Conservation (phyloP, 2,797 vertebrate species). For the Crenichthys baileyi region DNA sequence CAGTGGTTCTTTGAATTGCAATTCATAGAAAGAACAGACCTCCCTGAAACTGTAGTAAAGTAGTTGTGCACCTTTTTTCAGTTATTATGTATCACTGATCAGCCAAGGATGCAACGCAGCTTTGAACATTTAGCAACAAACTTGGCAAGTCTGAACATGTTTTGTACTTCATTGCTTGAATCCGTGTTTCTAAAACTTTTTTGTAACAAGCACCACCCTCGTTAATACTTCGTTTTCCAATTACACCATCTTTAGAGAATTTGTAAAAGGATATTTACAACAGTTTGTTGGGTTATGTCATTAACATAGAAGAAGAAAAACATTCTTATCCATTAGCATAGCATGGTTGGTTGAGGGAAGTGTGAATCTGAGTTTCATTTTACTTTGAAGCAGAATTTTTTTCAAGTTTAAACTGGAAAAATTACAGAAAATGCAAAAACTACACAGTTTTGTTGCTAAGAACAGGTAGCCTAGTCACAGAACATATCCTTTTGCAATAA, state of each 20-base stretch:
- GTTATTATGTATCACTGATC: not conserved
- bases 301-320: not conserved
- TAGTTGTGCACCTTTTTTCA: not conserved
- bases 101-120: not conserved
- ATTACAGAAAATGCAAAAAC: not conserved
- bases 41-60: slow-evolving; percentile 1
- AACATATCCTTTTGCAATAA: not conserved
- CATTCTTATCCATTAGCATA: not conserved
- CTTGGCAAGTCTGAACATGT: slow-evolving; percentile 1
- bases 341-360: not conserved
- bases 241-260: not conserved
- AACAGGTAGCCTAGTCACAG: not conserved
- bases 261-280: not conserved
- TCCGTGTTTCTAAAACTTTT: not conserved
- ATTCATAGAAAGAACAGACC: not conserved
- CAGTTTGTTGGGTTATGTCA: not conserved
- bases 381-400: not conserved
- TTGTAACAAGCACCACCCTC: not conserved
- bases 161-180: not conserved
- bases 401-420: not conserved
- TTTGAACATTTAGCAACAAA: slow-evolving; percentile 5
- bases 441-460: not conserved
- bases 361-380: not conserved
- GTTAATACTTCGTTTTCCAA: not conserved
- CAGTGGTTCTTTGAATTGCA: not conserved